Conservation (phyloP, 2,888 invertebrate genomes). For the Gerosis bhagava region DNA sequence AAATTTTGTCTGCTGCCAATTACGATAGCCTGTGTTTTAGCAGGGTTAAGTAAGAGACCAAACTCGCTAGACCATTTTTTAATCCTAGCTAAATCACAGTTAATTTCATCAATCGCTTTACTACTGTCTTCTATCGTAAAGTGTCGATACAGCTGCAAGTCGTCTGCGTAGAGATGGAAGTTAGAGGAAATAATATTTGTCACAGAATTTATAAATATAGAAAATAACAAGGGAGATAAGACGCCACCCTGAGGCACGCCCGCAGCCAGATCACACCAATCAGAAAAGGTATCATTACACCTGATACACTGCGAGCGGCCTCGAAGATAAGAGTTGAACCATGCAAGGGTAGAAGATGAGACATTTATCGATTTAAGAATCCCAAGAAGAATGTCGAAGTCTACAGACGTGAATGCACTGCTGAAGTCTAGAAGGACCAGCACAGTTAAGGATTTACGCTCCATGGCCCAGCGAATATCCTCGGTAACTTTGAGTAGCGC, state of each 20-base stretch:
- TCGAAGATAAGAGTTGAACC: slow-evolving; percentile 1
- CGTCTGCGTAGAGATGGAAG: slow-evolving; percentile 5
- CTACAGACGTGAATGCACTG: neutral
- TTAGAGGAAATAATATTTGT: neutral
- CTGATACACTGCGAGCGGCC: neutral
- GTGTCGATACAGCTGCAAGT: neutral
- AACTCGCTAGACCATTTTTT: neutral
- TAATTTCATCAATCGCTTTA: neutral
- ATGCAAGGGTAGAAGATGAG: neutral
- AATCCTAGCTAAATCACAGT: neutral
- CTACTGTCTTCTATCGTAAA: neutral
- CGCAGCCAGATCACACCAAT: neutral
- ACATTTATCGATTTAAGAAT: neutral
- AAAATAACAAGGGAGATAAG: neutral
- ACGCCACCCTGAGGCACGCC: slow-evolving; percentile 3
- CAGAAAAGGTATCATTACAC: neutral
- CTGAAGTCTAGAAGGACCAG: neutral
- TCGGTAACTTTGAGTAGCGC: neutral
- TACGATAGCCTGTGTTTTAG: neutral
- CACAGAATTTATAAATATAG: neutral
- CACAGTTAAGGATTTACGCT: neutral
- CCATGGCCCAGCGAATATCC: neutral
- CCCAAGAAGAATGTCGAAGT: slow-evolving; percentile 24
- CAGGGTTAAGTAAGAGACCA: neutral
- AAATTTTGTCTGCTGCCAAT: neutral